Base-by-base conservation (phyloP, 53 echinoderm and acorn worm species). In the Holothuria leucospilota region DNA sequence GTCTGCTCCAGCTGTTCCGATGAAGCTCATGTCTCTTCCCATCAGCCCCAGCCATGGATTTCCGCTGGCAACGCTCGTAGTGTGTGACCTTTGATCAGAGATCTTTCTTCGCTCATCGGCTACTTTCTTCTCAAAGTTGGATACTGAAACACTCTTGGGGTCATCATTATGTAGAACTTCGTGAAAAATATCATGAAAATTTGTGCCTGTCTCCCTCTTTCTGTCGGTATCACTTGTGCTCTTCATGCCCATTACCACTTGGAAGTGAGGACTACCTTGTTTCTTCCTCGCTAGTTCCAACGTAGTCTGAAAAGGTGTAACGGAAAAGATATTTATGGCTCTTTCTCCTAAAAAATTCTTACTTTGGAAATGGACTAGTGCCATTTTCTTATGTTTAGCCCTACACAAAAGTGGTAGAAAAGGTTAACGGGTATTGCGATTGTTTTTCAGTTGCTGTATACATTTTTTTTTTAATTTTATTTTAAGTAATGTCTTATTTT, bases 211-310 rank as follows among this genome's bases (percentile, higher is more conserved):
- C 30, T 27, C 80, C 28, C 21, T 42, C 20, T 75, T 34, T n/a
- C 60, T 51, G 40, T 58, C 40, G 51, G 81, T 86, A 20, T 69
- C 71, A 23, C 77, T 80, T 29, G 61, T 89, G 6, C 88, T 79
- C 39, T 86, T 86, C 40, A 90, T 71, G n/a, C 91, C 68, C 78
- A 92, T 88, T 59, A 94, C 91, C 90, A 93, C 91, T 59, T 93
- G 93, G 86, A 94, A 96, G 59, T 96, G 94, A 53, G 93, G 89
- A 78, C 94, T 94, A 13, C 91, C 93, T 23, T 94, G 84, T 86
- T 90, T 92, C 40, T 90, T 92, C 49, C 91, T 85, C 5, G 92
- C 94, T 20, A 92, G 83, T 85, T 96, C 91, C 61, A 90, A 34
- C 16, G 92, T 87, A 14, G 91, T 94, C 94, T 96, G 78, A 28